These are phyloP conservation scores for Cyclura pinguis DNA, from an alignment of 2,797 vertebrate species.

Conservation along the genomic window DNA sequence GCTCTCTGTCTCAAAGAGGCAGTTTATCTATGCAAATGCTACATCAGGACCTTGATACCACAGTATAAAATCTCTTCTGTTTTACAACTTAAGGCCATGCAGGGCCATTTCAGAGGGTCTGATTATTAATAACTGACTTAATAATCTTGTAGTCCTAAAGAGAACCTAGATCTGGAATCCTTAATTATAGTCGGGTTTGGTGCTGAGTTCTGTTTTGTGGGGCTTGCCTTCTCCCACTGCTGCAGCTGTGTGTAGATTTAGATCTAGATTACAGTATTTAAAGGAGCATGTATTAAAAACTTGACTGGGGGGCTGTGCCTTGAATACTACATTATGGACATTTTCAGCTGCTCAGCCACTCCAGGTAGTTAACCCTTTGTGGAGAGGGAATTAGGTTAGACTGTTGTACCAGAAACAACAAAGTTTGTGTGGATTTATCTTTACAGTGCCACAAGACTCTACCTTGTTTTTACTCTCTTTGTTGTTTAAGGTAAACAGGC, in stretches of 20 bases:
- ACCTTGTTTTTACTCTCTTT: no score
- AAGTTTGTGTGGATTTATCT: background rate
- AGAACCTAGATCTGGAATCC: constrained; percentile 39
- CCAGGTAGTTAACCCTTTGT: background rate
- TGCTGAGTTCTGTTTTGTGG: background rate
- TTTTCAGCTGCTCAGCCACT: background rate
- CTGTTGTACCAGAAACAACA: background rate
- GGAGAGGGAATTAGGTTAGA: background rate
- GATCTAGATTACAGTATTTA: background rate
- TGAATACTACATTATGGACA: no score
- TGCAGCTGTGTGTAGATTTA: background rate
- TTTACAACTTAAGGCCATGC: background rate
- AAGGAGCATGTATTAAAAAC: background rate
- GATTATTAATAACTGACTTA: background rate
- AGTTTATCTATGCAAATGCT: background rate
- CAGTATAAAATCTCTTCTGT: background rate
- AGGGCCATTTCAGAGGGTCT: background rate
- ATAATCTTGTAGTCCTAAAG: background rate
- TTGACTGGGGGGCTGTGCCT: background rate
- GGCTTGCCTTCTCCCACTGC: background rate
- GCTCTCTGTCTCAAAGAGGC: background rate
- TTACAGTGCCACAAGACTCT: background rate
- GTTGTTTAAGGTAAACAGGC: background rate
- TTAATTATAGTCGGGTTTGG: background rate
- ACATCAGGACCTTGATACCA: no score